Conservation (phyloP, 2,797 vertebrate species). For the Sparidentex hasta region DNA sequence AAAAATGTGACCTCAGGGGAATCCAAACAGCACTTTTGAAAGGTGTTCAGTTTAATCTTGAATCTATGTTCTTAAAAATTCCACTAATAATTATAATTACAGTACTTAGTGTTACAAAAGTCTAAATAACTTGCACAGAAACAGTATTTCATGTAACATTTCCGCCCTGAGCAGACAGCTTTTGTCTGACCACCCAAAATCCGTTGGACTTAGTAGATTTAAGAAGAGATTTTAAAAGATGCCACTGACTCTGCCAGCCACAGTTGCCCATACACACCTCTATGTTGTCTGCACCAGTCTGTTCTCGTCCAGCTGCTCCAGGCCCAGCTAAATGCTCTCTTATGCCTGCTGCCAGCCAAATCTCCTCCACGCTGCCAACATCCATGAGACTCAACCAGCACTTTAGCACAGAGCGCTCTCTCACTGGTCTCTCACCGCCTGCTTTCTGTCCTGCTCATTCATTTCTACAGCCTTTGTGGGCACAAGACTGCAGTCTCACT, state of each 20-base stretch:
- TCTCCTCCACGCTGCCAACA: slow-evolving; percentile 66
- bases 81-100: neutral
- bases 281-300: slow-evolving; percentile 49
- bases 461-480: slow-evolving; percentile 28
- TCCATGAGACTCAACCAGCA: slow-evolving; percentile 46
- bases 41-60: neutral
- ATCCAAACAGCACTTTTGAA: neutral
- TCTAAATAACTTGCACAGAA: slow-evolving; percentile 8
- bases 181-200: slow-evolving; percentile 50
- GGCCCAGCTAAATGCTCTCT: slow-evolving; percentile 63
- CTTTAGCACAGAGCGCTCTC: slow-evolving; percentile 58
- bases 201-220: slow-evolving; percentile 35
- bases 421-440: slow-evolving; percentile 51
- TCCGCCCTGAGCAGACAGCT: slow-evolving; percentile 15
- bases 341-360: slow-evolving; percentile 60
- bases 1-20: neutral
- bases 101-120: neutral
- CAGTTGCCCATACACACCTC: slow-evolving; percentile 52
- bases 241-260: slow-evolving; percentile 48
- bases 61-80: neutral
- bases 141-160: slow-evolving; percentile 6
- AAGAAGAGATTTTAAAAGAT: slow-evolving; percentile 49
- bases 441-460: slow-evolving; percentile 60
- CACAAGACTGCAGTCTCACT: slow-evolving; percentile 10
- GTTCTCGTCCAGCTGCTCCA: slow-evolving; percentile 63